Evolutionary conservation across 1,140 invertebrate species (phyloP).

Genomic region (Amphibalanus amphitrite): DNA sequence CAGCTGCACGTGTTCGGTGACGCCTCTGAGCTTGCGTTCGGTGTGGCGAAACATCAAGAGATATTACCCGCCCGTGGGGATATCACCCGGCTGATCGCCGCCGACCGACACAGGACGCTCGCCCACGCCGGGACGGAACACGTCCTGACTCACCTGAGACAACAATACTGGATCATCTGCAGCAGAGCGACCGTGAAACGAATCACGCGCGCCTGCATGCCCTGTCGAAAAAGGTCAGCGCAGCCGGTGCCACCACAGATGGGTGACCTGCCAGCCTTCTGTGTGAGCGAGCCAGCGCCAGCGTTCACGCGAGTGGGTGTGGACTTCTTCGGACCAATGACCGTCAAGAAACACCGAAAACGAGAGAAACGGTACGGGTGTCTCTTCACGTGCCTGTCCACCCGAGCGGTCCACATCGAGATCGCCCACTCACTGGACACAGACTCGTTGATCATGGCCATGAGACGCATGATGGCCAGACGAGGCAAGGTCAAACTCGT

Average conservation of each 20-base stretch:
- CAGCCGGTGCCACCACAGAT: slow-evolving; percentile 3
- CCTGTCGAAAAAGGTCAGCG: neutral
- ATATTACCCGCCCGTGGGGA: neutral
- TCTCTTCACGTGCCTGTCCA: slow-evolving; percentile 16
- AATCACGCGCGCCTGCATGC: neutral
- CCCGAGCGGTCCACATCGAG: slow-evolving; percentile 16
- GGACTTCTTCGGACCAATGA: slow-evolving; percentile 3
- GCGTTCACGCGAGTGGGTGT: neutral
- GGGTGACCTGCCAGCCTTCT: slow-evolving; percentile 1
- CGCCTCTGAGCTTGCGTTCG: no score
- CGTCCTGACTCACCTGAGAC: neutral
- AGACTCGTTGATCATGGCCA: slow-evolving; percentile 5
- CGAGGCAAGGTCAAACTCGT: neutral
- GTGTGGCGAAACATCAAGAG: neutral
- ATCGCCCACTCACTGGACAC: slow-evolving; percentile 9
- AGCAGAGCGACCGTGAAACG: neutral
- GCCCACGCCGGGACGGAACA: neutral
- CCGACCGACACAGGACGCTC: neutral
- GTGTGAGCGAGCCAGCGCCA: neutral
- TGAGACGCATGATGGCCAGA: slow-evolving; percentile 4
- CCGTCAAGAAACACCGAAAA: neutral
- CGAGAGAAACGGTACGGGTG: slow-evolving; percentile 6
- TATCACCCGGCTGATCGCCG: neutral
- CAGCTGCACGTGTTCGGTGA: no score
- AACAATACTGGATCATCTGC: neutral